phyloP scores from a whole-genome alignment of 2,888 invertebrate species.

The Himalopsyche tibetana region DNA sequence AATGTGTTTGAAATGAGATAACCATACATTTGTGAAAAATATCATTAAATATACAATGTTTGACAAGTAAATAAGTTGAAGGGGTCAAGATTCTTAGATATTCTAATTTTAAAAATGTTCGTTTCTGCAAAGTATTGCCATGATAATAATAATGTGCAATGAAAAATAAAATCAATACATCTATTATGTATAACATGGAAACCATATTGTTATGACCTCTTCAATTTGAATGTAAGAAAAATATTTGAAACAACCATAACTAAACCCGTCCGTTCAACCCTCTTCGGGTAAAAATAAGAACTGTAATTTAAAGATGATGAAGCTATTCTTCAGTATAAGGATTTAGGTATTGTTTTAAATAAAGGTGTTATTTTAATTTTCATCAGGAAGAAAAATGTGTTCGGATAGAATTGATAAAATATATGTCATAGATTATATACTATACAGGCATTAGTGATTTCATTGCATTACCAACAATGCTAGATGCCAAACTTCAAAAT shows the following conservation, averaged over 20 bases:
- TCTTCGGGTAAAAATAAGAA: conserved; percentile 29
- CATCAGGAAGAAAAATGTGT: background rate
- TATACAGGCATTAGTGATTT: no score
- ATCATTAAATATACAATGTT: background rate
- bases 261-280: conserved; percentile 41
- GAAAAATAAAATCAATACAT: no score
- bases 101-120: no score
- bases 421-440: background rate
- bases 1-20: conserved; percentile 10
- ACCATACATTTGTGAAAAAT: background rate
- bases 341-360: background rate
- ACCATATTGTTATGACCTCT: background rate
- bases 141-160: no score
- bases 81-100: background rate
- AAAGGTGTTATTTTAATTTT: background rate
- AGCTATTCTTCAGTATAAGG: background rate
- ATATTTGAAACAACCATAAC: conserved; percentile 14
- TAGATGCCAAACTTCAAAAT: no score
- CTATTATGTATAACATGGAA: no score
- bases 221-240: conserved; percentile 2
- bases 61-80: background rate
- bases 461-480: no score
- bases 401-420: conserved; percentile 5
- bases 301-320: background rate
- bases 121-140: no score